Base-by-base conservation (phyloP, 2,113 vertebrate genomes). In the Garra rufa region DNA sequence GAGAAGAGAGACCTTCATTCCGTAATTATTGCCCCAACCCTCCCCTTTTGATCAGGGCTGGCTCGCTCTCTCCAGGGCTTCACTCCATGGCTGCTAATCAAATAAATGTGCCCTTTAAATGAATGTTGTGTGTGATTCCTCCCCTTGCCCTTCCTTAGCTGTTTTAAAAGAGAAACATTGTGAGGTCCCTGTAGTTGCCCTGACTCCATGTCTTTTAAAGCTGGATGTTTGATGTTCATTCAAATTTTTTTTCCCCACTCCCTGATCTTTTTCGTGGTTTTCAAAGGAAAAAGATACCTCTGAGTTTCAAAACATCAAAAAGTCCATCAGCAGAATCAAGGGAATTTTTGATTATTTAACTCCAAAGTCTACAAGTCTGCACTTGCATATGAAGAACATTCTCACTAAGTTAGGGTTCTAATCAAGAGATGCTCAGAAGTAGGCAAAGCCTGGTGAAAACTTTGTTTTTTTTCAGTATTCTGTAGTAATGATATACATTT, bases 91-190 rank as follows among this genome's bases (percentile, higher is more conserved):
- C 88, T 63, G 43, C 89, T 90, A 91, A 94, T 92, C 87, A 92
- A 94, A 89, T 92, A 88, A 90, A 83, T 79, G 28, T 88, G 88
- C 84, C 83, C 79, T 90, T 89, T 91, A 90, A 90, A 91, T 90
- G 61, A 89, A 89, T 89, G 87, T 83, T 84, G 82, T 87, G 65
- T 89, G 86, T 81, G 85, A 89, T 92, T 89, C 82, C 73, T 83
- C 65, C 41, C 83, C 46, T 83, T 43, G 19, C 83, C 52, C 65
- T 57, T 63, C 69, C 52, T 11, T 67, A 79, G 65, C 77, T 73
- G 63, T 28, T 90, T 86, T 89, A 77, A 90, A 89, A 89, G 89
- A 87, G 75, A 90, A 90, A 90, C 82, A 85, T 76, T 91, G 89
- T 88, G 50, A 83, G 81, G 48, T 87, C 76, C 86, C 81, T 87